Evolutionary conservation across 2,113 vertebrate genomes (phyloP), one percentile per base, ranked within the genome.

Genomic region (Oreochromis aureus): DNA sequence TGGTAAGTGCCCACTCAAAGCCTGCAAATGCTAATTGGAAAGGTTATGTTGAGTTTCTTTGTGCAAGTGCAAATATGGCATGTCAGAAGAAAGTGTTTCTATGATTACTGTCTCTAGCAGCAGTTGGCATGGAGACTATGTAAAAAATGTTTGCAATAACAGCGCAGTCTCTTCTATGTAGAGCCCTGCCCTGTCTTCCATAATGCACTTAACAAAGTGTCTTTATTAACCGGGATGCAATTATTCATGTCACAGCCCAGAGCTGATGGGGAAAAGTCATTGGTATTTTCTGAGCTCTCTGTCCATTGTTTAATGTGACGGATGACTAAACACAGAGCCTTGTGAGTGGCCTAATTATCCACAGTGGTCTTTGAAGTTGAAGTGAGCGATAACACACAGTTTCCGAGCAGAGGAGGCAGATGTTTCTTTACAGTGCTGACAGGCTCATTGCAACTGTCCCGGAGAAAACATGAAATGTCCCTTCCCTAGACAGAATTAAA

Each of bases 1-100:
- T 99, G 98, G 99, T 99, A 90, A 97, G 98, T 97, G 32, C 71
- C 48, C 34, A 61, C 55, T 69, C 46, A 41, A 15, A 87, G 48
- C 81, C 82, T 92, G 63, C 27, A 58, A 63, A 81, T 83, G 36
- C 56, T 30, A 46, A 81, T 44, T 73, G 32, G 56, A 59, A 87
- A 61, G 71, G 12, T 83, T 78, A 41, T 54, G 59, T 58, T 27
- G 19, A 51, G 10, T 61, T 81, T 55, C 41, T 48, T 66, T 78
- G 4, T 83, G 34, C 8, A 46, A 90, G 61, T 80, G 15, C 48
- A 93, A 79, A 89, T 61, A 66, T 48, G 24, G 15, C 41, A 73
- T 53, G 41, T 61, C 12, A 59, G 39, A 54, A 32, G 30, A 69
- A n/a, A 30, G 24, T 55, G 59, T 91, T 87, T 82, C 56, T 69